phyloP scores from a whole-genome alignment of 2,888 invertebrate genomes.

The Coelogynopora nodosa region DNA sequence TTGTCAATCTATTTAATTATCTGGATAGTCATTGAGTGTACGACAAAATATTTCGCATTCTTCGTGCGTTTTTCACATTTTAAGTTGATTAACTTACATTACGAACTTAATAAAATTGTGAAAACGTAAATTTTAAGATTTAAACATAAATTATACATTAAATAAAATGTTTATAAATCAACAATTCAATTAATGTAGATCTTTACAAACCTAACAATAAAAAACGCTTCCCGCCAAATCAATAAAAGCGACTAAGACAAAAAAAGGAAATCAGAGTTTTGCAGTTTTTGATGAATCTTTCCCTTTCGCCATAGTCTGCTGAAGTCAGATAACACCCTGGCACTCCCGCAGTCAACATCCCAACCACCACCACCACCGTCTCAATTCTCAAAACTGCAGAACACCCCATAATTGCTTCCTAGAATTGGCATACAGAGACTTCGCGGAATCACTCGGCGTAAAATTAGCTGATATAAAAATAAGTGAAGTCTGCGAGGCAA shows the following conservation, averaged over 20 bases:
- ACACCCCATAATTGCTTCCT: neutral
- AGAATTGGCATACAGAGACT: neutral
- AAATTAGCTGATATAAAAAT: neutral
- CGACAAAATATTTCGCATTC: no score
- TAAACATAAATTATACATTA: no score
- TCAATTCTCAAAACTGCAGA: neutral
- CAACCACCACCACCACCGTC: neutral
- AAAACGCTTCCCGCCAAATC: neutral
- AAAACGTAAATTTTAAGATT: no score
- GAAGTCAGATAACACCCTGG: neutral
- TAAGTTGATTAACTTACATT: no score
- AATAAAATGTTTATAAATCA: no score
- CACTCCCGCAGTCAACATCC: neutral
- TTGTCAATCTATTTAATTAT: no score
- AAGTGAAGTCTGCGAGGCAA: neutral
- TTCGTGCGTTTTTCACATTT: no score
- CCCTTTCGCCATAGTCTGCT: neutral
- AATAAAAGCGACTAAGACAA: neutral
- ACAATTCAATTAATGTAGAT: no score
- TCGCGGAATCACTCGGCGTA: neutral
- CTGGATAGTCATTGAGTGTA: no score
- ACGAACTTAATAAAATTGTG: no score
- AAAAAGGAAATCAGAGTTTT: neutral
- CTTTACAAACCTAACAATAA: neutral
- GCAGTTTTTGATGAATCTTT: neutral